Evolutionary conservation across 2,797 vertebrate species (phyloP).

Genomic region (Sphenodon punctatus): DNA sequence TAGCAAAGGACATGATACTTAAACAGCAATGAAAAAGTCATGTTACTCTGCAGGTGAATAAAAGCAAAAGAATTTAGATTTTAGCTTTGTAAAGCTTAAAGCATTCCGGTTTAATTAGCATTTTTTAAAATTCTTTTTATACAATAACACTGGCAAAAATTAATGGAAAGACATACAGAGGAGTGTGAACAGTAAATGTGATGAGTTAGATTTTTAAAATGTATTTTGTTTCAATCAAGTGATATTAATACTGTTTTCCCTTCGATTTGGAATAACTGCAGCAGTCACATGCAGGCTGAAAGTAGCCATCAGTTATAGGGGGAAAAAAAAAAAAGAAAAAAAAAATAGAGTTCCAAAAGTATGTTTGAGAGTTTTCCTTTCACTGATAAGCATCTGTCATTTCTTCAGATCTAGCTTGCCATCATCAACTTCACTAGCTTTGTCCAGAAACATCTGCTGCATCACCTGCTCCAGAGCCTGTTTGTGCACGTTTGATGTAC

Average conservation of each 20-base stretch:
- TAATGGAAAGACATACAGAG: conserved; percentile 76
- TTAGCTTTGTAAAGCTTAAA: conserved; percentile 77
- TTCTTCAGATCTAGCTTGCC: conserved; percentile 71
- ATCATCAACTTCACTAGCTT: conserved; percentile 78
- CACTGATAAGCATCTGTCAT: conserved; percentile 64
- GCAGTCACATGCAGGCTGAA: conserved; percentile 82
- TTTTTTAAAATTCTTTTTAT: conserved; percentile 61
- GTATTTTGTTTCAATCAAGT: conserved; percentile 73
- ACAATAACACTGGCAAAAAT: conserved; percentile 81
- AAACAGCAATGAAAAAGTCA: conserved; percentile 69
- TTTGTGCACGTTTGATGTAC: conserved; percentile 97
- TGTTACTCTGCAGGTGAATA: conserved; percentile 71
- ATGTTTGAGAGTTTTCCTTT: conserved; percentile 63
- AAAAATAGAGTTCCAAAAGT: conserved; percentile 51
- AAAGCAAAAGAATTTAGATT: conserved; percentile 73
- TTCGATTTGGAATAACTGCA: conserved; percentile 73
- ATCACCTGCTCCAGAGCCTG: conserved; percentile 86
- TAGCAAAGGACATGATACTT: conserved; percentile 72
- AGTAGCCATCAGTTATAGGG: conserved; percentile 59
- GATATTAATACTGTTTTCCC: conserved; percentile 80
- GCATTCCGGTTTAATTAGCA: conserved; percentile 79
- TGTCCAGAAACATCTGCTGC: conserved; percentile 81
- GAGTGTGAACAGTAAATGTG: conserved; percentile 72
- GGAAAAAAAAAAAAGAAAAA: conserved; percentile 13
- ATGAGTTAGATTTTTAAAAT: conserved; percentile 66